Base-by-base conservation (phyloP, 2,888 invertebrate genomes). In the Cerastis rubricosa region DNA sequence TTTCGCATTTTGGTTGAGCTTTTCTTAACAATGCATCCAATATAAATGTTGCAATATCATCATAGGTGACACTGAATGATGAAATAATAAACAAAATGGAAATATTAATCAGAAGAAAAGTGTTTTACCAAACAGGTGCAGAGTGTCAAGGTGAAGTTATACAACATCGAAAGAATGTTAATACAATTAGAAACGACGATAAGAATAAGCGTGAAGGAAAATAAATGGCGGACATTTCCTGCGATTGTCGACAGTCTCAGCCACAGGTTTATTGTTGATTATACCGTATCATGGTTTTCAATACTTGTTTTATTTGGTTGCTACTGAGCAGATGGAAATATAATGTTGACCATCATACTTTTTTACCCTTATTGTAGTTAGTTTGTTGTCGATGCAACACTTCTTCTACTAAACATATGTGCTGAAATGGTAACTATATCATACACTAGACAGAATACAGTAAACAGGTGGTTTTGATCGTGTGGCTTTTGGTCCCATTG, bases 141-240 rank as follows among this genome's bases (percentile, higher is more conserved):
- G 54, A 70, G 59, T 87, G 76, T 78, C 87, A 88, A 88, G 87
- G 85, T 69, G 35, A 76, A 65, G 71, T 88, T 85, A 87, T 80
- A 84, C 82, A 88, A 88, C 82, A 78, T 9, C 70, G 40, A 78
- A 87, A 77, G 88, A 87, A 89, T 87, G 81, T 84, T 87, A 87
- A 88, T 88, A 80, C 81, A 84, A 89, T 85, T 88, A 85, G 88
- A 77, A 87, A 85, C 84, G 83, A 76, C 79, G 88, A 86, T 88
- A 88, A 89, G 84, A 82, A 87, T 75, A 61, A 77, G 83, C 88
- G 83, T 87, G 86, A 87, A 86, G 83, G 68, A 86, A 83, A 87
- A 74, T 82, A 88, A 86, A 88, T 89, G 86, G 85, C 80, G 76
- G 78, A 81, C 74, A 78, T 85, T 87, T 89, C 89, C 88, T 89